These are phyloP conservation scores for Rhingia campestris DNA, from an alignment of 2,888 invertebrate genomes.

Conservation along the genomic window DNA sequence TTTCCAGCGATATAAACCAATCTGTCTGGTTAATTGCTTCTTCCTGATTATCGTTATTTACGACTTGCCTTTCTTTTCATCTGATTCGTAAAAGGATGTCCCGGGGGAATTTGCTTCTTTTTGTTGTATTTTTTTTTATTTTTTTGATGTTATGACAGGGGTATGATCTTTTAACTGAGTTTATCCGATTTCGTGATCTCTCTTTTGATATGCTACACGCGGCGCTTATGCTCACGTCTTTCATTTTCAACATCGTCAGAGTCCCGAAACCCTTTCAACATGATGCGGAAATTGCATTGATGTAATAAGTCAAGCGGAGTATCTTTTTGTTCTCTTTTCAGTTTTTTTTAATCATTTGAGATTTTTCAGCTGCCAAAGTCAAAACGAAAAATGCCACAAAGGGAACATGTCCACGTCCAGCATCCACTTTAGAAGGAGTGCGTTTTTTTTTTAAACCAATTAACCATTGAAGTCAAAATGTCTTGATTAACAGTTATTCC, in stretches of 20 bases:
- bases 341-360: neutral
- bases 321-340: slow-evolving; percentile 8
- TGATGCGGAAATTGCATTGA: slow-evolving; percentile 21
- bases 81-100: slow-evolving; percentile 9
- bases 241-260: neutral
- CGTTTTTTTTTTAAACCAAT: slow-evolving; percentile 1
- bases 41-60: slow-evolving; percentile 11
- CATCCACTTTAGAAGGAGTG: neutral
- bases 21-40: slow-evolving; percentile 21
- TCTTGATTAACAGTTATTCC: neutral
- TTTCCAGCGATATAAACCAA: neutral
- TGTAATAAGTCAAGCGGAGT: slow-evolving; percentile 13
- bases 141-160: slow-evolving; percentile 21
- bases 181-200: slow-evolving; percentile 35
- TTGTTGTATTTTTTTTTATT: slow-evolving; percentile 5
- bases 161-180: slow-evolving; percentile 31
- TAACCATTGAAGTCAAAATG: neutral
- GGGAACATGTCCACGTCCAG: neutral
- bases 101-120: neutral
- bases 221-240: slow-evolving; percentile 3
- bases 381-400: neutral
- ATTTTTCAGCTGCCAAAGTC: neutral
- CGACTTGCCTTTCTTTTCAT: neutral
- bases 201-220: slow-evolving; percentile 24
- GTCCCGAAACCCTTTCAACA: slow-evolving; percentile 1